Percentiles rank a stretch among this genome's conserved stretches.
phyloP scores from a whole-genome alignment of 2,113 vertebrate genomes.

The Carollia perspicillata region DNA sequence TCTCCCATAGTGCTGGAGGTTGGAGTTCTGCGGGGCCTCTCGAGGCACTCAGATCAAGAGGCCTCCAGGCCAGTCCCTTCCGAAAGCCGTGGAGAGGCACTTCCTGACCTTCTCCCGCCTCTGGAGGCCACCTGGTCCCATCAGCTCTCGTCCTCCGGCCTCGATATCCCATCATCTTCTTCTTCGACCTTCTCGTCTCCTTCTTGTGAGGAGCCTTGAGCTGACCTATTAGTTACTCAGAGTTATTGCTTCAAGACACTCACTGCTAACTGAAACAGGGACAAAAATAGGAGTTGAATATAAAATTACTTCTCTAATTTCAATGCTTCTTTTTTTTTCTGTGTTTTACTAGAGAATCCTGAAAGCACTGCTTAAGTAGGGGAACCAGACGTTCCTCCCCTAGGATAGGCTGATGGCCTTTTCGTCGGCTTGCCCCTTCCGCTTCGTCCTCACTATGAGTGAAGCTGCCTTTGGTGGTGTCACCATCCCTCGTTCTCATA shows the following conservation, averaged over 20 bases:
- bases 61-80: too few species aligned
- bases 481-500: not conserved
- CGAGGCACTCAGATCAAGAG: not conserved
- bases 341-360: not conserved
- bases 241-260: not conserved
- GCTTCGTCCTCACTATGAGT: not conserved
- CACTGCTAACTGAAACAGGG: not conserved
- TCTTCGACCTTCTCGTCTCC: not conserved
- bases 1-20: not conserved
- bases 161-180: not conserved
- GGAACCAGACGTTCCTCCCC: not conserved
- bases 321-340: fast-evolving
- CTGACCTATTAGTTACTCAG: not conserved
- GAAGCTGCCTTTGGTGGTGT: not conserved
- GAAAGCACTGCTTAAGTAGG: not conserved
- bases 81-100: not conserved
- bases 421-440: not conserved
- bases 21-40: not conserved
- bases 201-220: not conserved
- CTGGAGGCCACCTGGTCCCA: not conserved
- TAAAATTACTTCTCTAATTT: not conserved
- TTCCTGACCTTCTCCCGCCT: not conserved
- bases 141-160: not conserved
- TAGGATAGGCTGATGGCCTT: not conserved
- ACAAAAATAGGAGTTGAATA: not conserved